These are phyloP conservation scores for Pan paniscus DNA, from an alignment of 2,113 vertebrate genomes.

Conservation along the genomic window DNA sequence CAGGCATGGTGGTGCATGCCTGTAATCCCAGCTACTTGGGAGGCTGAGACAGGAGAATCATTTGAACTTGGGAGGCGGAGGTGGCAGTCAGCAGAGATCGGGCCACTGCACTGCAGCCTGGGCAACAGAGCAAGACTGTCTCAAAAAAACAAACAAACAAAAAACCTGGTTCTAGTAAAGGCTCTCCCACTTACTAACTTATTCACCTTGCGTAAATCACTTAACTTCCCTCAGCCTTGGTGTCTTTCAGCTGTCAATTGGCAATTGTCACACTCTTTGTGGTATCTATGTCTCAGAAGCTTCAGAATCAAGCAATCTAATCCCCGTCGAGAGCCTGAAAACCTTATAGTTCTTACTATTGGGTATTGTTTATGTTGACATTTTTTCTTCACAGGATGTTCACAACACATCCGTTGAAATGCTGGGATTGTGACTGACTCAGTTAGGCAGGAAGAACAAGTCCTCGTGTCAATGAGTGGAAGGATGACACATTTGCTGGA, in stretches of 20 bases:
- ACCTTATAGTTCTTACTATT: neutral
- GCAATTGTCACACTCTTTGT: neutral
- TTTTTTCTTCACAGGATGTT: conserved; percentile 37
- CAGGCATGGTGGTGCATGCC: too few relatives aligned
- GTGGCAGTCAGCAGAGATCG: too few relatives aligned
- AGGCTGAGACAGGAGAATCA: too few relatives aligned
- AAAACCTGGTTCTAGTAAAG: neutral
- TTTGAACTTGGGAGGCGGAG: too few relatives aligned
- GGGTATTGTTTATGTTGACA: neutral
- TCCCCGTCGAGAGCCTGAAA: neutral
- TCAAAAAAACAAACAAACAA: neutral
- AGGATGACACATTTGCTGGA: conserved; percentile 18
- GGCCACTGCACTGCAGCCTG: too few relatives aligned
- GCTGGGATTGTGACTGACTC: conserved; percentile 38
- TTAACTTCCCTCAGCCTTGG: neutral
- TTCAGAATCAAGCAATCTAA: neutral
- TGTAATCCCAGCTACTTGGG: too few relatives aligned
- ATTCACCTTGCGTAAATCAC: conserved; percentile 22
- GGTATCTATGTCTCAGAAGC: neutral
- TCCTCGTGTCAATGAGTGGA: neutral
- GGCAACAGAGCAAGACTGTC: too few relatives aligned
- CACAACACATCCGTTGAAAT: conserved; percentile 4
- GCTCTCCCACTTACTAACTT: conserved; percentile 20
- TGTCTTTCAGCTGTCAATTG: neutral
- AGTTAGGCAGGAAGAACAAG: conserved; percentile 37